Percentiles rank a stretch among this genome's conserved stretches.
Conservation (phyloP, 1,140 invertebrate species). For the Araneus ventricosus region DNA sequence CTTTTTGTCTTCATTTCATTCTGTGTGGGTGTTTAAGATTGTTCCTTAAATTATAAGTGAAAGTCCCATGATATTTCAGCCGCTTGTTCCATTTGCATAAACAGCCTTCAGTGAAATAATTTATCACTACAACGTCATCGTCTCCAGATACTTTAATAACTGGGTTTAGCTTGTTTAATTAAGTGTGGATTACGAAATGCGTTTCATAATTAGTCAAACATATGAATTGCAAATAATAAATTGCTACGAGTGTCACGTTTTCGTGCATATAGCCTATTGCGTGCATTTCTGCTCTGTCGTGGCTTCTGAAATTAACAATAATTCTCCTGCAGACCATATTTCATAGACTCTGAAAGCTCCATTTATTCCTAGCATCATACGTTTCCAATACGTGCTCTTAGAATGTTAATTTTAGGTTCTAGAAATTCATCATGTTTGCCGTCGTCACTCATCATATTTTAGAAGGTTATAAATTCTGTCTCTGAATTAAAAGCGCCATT, state of each 20-base stretch:
- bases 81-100: background rate
- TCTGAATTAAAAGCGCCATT: background rate
- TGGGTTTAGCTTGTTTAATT: slow-evolving; percentile 15
- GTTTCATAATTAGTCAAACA: slow-evolving; percentile 45
- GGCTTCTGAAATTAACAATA: slow-evolving; percentile 40
- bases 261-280: slow-evolving; percentile 10
- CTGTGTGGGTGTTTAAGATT: no score
- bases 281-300: background rate
- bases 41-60: no score
- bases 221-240: slow-evolving; percentile 59
- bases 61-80: no score
- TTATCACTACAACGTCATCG: background rate
- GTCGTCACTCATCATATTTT: background rate
- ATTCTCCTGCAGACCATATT: slow-evolving; percentile 18
- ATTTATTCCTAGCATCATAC: slow-evolving; percentile 5
- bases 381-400: slow-evolving; percentile 11
- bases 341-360: background rate
- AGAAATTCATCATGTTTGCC: background rate
- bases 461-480: background rate
- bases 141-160: slow-evolving; percentile 29
- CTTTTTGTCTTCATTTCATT: no score
- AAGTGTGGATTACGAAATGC: slow-evolving; percentile 39
- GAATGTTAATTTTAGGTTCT: background rate
- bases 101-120: background rate
- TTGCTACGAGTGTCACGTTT: slow-evolving; percentile 38